Evolutionary conservation across 2,113 vertebrate genomes (phyloP), one percentile per base, ranked within the genome.

Genomic region (Excalfactoria chinensis): DNA sequence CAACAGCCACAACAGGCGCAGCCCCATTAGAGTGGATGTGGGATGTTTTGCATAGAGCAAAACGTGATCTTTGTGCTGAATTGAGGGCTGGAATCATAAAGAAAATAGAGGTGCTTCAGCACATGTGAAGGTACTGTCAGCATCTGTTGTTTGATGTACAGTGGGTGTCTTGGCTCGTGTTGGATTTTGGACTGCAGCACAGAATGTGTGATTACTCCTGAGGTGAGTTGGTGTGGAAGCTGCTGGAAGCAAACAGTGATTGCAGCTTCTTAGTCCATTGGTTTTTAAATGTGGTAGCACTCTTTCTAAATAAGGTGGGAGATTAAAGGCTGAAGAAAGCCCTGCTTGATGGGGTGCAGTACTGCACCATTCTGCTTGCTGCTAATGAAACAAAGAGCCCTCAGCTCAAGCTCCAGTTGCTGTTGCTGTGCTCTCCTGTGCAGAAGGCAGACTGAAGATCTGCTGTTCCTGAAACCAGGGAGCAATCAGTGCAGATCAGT

Each of bases 101-200:
- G n/a, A 66, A 74, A 84, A 30, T 3, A 67, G 43, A 40, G 11
- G 11, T 51, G 37, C 25, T 81, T 70, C 19, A 9, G 16, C 4
- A 43, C 2, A 37, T 26, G 22, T 58, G 26, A 56, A 44, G 58
- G 14, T 35, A 46, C 75, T 5, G 40, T 37, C n/a, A 10, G 64
- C n/a, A 28, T 64, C 44, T 71, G 0, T 23, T 44, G 2, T 9
- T 87, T 63, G 28, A 8, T 0, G 0, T 59, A 60, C 86, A 32
- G 32, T 25, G 41, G 69, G 16, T 71, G 13, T n/a, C 25, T 59
- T 34, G 66, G 32, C 58, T n/a, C 7, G 2, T 3, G 40, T 11
- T 86, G 70, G 63, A 53, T 43, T 43, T 32, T 26, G 48, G 64
- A 3, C 5, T 48, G 49, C 43, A 60, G 81, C 46, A 71, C 59